phyloP scores from a whole-genome alignment of 2,113 vertebrate species.

The Rhinolophus ferrumequinum region DNA sequence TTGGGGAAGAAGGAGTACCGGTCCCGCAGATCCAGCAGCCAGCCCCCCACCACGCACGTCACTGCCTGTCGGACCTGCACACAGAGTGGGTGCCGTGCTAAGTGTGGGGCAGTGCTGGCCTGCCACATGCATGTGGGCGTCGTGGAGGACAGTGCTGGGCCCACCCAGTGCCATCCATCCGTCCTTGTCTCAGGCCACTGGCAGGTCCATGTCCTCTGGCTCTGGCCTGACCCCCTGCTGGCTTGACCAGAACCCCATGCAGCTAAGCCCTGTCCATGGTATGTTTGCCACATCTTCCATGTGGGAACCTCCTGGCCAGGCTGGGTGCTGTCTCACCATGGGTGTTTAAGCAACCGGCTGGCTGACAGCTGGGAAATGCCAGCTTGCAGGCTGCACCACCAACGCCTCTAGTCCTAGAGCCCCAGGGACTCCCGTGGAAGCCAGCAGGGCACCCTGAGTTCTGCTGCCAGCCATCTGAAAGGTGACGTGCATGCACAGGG shows the following conservation, averaged over 20 bases:
- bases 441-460: background rate
- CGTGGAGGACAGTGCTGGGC: background rate
- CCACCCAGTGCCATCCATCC: background rate
- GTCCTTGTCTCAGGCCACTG: fast-evolving
- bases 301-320: background rate
- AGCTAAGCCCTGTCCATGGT: fast-evolving
- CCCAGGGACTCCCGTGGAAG: background rate
- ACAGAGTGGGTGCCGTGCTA: fast-evolving
- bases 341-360: too few species aligned
- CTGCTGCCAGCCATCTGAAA: background rate
- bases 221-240: fast-evolving
- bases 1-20: slow-evolving; percentile 97
- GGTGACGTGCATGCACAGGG: background rate
- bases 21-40: slow-evolving; percentile 93
- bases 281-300: fast-evolving
- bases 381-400: too few species aligned
- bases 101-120: too few species aligned
- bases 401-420: too few species aligned
- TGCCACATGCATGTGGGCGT: too few species aligned
- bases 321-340: fast-evolving
- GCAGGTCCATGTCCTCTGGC: fast-evolving
- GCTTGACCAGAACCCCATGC: fast-evolving
- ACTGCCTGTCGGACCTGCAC: slow-evolving; percentile 93
- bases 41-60: slow-evolving; percentile 90
- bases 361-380: background rate